phyloP scores from a whole-genome alignment of 2,888 invertebrate genomes.

The Laspeyria flexula region DNA sequence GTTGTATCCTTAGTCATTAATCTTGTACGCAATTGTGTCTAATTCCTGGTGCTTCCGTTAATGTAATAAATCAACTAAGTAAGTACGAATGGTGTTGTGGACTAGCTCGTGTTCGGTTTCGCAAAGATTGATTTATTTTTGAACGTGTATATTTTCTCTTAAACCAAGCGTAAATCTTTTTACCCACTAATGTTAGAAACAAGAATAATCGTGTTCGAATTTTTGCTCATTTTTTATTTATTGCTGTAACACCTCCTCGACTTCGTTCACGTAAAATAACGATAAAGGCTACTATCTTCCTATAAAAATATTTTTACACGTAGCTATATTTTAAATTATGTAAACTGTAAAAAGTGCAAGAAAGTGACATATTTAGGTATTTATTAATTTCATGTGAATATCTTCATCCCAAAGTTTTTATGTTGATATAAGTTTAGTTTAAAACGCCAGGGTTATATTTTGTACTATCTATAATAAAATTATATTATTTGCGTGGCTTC shows the following conservation, averaged over 20 bases:
- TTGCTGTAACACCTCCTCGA: background rate
- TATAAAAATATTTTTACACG: too few species aligned
- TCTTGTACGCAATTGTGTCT: constrained; percentile 74
- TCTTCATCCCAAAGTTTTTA: too few species aligned
- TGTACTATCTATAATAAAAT: too few species aligned
- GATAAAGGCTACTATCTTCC: too few species aligned
- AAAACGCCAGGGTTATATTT: too few species aligned
- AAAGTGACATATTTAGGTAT: too few species aligned
- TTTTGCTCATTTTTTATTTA: background rate
- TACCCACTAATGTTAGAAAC: background rate
- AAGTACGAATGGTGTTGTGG: constrained; percentile 42
- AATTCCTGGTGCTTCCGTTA: constrained; percentile 69
- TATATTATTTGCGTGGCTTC: too few species aligned
- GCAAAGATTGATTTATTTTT: constrained; percentile 34
- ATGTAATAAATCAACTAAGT: constrained; percentile 72
- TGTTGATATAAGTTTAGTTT: too few species aligned
- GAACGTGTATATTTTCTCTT: constrained; percentile 12
- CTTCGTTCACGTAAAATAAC: too few species aligned
- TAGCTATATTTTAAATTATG: too few species aligned
- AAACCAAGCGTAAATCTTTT: background rate
- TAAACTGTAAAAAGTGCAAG: too few species aligned
- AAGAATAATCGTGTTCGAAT: background rate
- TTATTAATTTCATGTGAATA: too few species aligned
- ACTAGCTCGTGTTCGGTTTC: constrained; percentile 30
- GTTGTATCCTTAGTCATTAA: constrained; percentile 68